Evolutionary conservation across 2,113 vertebrate genomes (phyloP).

Genomic region (Sminthopsis crassicaudata): DNA sequence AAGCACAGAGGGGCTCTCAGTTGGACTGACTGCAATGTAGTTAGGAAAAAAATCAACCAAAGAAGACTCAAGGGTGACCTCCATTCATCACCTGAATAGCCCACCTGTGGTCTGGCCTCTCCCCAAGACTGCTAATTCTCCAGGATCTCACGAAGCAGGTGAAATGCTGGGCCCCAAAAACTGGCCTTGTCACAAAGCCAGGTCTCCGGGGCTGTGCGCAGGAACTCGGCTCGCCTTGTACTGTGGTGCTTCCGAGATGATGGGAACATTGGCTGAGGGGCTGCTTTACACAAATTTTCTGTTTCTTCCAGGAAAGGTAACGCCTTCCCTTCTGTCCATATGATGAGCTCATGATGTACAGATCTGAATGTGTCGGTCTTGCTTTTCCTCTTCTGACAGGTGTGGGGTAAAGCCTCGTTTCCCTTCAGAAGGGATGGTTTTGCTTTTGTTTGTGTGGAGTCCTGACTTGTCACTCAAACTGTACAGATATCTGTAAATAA

Average conservation of each 20-base stretch:
- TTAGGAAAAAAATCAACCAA: conserved; percentile 47
- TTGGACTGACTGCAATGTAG: neutral
- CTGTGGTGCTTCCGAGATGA: conserved; percentile 5
- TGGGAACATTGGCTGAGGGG: neutral
- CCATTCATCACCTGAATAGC: neutral
- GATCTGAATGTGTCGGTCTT: conserved; percentile 46
- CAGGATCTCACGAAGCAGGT: neutral
- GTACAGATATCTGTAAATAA: conserved; percentile 89
- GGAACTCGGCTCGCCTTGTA: neutral
- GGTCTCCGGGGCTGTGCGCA: neutral
- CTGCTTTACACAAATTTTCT: conserved; percentile 43
- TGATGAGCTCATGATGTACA: conserved; percentile 37
- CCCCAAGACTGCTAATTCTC: neutral
- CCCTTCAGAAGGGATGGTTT: conserved; percentile 75
- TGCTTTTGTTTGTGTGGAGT: conserved; percentile 84
- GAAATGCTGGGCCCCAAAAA: neutral
- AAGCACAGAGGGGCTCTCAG: conserved; percentile 9
- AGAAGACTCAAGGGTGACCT: conserved; percentile 33
- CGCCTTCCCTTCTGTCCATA: conserved; percentile 27
- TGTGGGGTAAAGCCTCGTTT: conserved; percentile 51
- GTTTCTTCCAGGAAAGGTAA: conserved; percentile 62
- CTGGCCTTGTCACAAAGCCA: neutral
- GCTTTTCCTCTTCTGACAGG: conserved; percentile 50
- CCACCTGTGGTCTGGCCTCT: neutral
- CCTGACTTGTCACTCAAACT: conserved; percentile 84